Conservation (phyloP, 2,888 invertebrate species). For the Nematopogon swammerdamellus region DNA sequence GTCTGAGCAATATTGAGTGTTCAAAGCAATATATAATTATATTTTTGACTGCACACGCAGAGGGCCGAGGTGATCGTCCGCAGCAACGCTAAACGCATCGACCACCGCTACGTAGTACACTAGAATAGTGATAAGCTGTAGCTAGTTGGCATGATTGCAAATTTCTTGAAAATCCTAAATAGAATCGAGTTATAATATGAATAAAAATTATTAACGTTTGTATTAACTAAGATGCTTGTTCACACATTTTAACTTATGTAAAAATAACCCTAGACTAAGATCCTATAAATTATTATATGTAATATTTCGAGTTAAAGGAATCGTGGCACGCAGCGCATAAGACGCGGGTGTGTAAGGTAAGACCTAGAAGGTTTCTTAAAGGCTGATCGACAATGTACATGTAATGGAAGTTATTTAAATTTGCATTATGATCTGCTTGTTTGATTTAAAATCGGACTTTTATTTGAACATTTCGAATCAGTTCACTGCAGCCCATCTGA, state of each 20-base stretch:
- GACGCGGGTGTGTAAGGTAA: not conserved
- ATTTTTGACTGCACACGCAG: not conserved
- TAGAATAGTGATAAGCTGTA: constrained; percentile 13
- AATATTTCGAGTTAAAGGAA: not conserved
- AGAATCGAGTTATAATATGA: constrained; percentile 25
- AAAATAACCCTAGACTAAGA: not conserved
- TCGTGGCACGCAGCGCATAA: not conserved
- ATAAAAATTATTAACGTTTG: constrained; percentile 39
- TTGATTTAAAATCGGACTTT: too few species aligned
- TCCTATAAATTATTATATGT: not conserved
- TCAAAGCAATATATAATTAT: not conserved
- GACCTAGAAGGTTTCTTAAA: not conserved
- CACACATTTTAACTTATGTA: constrained; percentile 49
- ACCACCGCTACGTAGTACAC: constrained; percentile 31
- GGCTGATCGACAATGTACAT: not conserved
- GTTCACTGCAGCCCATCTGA: too few species aligned
- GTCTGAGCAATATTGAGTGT: constrained; percentile 9
- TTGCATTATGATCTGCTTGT: too few species aligned
- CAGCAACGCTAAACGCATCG: not conserved
- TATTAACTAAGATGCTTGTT: constrained; percentile 51
- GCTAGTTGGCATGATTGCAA: constrained; percentile 39
- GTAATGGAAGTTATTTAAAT: too few species aligned
- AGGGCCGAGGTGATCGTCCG: not conserved
- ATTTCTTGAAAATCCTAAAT: constrained; percentile 40
- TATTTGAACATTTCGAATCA: too few species aligned